Conservation (phyloP, 2,797 vertebrate genomes). For the Sebastes steindachneri region DNA sequence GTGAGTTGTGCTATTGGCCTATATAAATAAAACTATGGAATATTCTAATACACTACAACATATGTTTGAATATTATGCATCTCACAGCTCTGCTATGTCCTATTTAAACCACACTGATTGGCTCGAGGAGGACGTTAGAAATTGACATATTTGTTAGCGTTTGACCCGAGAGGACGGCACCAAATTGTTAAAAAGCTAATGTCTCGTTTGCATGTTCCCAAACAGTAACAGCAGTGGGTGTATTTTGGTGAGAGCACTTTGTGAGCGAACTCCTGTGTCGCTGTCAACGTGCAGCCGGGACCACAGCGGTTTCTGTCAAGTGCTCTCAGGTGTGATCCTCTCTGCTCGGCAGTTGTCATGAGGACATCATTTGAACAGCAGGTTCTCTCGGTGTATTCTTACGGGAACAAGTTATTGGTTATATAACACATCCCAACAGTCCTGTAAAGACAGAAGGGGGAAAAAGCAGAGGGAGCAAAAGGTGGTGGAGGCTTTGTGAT, state of each 20-base stretch:
- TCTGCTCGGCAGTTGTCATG: slow-evolving; percentile 11
- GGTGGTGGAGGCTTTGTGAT: background rate
- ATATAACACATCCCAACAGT: slow-evolving; percentile 30
- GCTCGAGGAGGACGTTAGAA: background rate
- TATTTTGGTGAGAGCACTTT: background rate
- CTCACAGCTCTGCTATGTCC: too few relatives aligned
- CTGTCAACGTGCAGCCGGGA: background rate
- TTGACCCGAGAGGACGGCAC: background rate
- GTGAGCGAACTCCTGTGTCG: background rate
- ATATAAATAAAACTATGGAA: background rate
- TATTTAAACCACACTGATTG: background rate
- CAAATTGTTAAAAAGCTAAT: background rate
- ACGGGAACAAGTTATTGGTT: slow-evolving; percentile 16
- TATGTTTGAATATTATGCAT: background rate
- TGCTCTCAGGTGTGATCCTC: slow-evolving; percentile 7
- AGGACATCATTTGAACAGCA: slow-evolving; percentile 26
- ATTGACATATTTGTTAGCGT: background rate
- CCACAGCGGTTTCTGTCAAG: background rate
- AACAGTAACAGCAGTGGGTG: background rate
- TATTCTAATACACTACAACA: background rate
- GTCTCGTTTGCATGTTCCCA: background rate
- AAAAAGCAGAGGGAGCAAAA: background rate
- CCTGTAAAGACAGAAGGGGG: background rate
- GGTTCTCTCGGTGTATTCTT: slow-evolving; percentile 10
- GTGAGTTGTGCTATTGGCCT: background rate